Base-by-base conservation (phyloP, 2,888 invertebrate genomes). In the Cactoblastis cactorum region DNA sequence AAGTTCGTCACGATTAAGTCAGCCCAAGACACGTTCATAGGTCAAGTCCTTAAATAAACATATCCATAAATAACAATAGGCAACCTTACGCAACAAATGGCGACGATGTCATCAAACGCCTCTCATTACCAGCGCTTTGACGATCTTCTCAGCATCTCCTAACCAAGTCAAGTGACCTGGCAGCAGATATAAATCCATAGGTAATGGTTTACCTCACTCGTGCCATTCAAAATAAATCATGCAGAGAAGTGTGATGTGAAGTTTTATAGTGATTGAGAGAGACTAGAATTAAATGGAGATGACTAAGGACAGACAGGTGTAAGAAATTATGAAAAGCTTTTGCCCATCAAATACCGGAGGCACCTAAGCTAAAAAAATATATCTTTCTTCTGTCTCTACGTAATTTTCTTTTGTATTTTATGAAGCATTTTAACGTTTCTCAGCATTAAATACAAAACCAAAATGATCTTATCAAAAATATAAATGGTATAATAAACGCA, bases 181-280 rank as follows among this genome's bases (percentile, higher is more conserved):
- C 74, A 64, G 59, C 59, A 45, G 53, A 57, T 66, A 77, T 82
- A 77, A 77, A 83, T 82, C 77, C 63, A 63, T 64, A 65, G 55
- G 54, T 59, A 69, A 59, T 58, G 67, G 67, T 69, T 69, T 63
- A 61, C 59, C 60, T 63, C 58, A 63, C 63, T 78, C 79, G 78
- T 83, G 84, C 80, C 76, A 79, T 66, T 69, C n/a, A 15, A 37
- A 15, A 17, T 9, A 17, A 17, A 37, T 15, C 15, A 9, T 9
- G 17, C 17, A 37, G 17, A 37, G 37, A 17, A 3, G 17, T 15
- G 11, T 37, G 17, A 14, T 24, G 32, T 5, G n/a, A n/a, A 12
- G 34, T 34, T 12, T 34, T n/a, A n/a, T n/a, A n/a, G n/a, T n/a
- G n/a, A n/a, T n/a, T n/a, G n/a, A n/a, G n/a, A n/a, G n/a, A n/a